Conservation (phyloP, 2,113 vertebrate genomes). For the Lepisosteus osseus region DNA sequence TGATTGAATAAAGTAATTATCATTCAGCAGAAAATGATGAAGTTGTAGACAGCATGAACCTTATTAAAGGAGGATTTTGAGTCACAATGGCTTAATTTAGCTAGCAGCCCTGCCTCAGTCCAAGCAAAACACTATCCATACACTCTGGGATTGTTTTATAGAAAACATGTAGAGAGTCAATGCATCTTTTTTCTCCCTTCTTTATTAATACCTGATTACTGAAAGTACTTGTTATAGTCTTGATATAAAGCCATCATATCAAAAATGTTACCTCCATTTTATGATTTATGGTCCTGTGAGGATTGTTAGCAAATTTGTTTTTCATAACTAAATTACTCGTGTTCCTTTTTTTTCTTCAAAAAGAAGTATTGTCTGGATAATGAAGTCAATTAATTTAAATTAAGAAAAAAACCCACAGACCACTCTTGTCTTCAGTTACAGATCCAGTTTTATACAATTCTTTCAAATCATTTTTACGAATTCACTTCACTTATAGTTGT, state of each 20-base stretch:
- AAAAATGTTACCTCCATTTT: constrained; percentile 13
- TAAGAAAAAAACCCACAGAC: too few relatives aligned
- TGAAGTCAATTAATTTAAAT: too few relatives aligned
- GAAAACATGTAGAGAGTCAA: constrained; percentile 31
- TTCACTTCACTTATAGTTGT: too few relatives aligned
- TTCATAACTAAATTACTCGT: neutral
- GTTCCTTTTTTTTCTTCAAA: too few relatives aligned
- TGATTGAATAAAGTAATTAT: constrained; percentile 99
- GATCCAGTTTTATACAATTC: too few relatives aligned
- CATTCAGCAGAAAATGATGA: constrained; percentile 99
- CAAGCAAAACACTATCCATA: constrained; percentile 59
- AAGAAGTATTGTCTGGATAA: neutral
- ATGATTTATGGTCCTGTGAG: neutral
- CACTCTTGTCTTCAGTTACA: too few relatives aligned
- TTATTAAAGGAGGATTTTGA: constrained; percentile 99
- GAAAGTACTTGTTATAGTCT: constrained; percentile 55
- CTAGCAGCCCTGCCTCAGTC: constrained; percentile 85
- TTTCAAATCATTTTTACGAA: too few relatives aligned
- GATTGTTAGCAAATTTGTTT: neutral
- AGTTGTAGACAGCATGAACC: constrained; percentile 99
- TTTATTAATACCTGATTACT: constrained; percentile 42
- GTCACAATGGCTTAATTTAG: constrained; percentile 99
- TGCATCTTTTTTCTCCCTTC: constrained; percentile 47
- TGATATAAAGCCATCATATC: constrained; percentile 51
- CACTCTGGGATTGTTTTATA: constrained; percentile 59